Conservation (phyloP, 2,113 vertebrate genomes). For the Phasianus colchicus region DNA sequence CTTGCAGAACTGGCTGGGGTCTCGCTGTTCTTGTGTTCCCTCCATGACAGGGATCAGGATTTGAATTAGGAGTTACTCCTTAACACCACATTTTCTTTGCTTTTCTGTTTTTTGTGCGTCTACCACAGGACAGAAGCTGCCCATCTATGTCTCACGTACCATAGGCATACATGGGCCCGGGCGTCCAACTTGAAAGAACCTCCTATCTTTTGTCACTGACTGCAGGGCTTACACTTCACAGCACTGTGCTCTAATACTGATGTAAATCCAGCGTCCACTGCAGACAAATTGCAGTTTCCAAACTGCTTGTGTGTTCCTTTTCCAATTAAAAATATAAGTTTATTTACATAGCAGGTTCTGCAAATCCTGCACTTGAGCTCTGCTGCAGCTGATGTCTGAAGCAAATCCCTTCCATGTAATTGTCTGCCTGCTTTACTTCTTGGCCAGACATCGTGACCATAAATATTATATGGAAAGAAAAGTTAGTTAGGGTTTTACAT, state of each 20-base stretch:
- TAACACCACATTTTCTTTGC: neutral
- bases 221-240: neutral
- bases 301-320: neutral
- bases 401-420: neutral
- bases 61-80: neutral
- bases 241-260: neutral
- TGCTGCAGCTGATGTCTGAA: neutral
- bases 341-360: neutral
- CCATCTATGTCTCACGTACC: fast-evolving
- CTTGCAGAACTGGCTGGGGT: neutral
- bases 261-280: neutral
- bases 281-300: neutral
- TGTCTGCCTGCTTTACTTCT: neutral
- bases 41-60: neutral
- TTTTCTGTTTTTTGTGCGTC: neutral
- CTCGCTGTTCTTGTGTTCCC: neutral
- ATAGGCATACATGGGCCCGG: too few species aligned
- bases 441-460: neutral
- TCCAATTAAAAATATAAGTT: neutral
- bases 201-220: neutral
- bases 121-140: neutral
- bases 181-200: too few species aligned
- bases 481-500: neutral
- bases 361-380: neutral
- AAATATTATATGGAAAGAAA: neutral